Percentiles rank a stretch among this genome's conserved stretches.
These are phyloP conservation scores for Drosophila sp. DNA, from an alignment of 1,140 invertebrate species.

Conservation along the genomic window DNA sequence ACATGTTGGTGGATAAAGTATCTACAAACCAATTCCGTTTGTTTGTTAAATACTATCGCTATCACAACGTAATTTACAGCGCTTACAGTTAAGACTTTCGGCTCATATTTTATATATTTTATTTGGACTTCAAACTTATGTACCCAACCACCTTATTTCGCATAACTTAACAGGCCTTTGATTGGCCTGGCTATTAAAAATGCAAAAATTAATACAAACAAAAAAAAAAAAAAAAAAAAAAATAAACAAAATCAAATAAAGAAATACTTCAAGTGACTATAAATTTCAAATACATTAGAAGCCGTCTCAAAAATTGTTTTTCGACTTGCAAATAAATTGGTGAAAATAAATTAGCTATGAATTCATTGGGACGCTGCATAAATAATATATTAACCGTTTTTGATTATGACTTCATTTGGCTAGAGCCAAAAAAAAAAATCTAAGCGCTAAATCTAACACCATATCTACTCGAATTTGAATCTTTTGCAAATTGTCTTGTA, in stretches of 20 bases:
- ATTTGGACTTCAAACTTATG: conserved; percentile 58
- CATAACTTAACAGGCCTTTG: conserved; percentile 62
- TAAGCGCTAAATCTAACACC: conserved; percentile 36
- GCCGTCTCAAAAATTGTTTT: conserved; percentile 51
- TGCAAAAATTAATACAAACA: conserved; percentile 58
- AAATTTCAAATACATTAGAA: conserved; percentile 64
- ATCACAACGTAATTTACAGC: conserved; percentile 74
- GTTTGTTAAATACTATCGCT: conserved; percentile 52
- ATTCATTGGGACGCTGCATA: conserved; percentile 55
- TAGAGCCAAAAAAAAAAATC: conserved; percentile 18
- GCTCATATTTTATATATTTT: conserved; percentile 69
- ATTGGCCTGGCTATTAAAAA: conserved; percentile 55
- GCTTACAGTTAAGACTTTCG: conserved; percentile 70
- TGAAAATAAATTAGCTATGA: conserved; percentile 68
- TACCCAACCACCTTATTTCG: conserved; percentile 49
- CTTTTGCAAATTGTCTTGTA: conserved; percentile 59
- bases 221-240: conserved; percentile 22
- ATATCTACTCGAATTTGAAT: conserved; percentile 47
- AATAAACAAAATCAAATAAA: conserved; percentile 15
- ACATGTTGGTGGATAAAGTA: conserved; percentile 54
- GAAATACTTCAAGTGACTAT: conserved; percentile 25
- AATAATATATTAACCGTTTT: conserved; percentile 54
- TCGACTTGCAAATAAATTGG: conserved; percentile 43
- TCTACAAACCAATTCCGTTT: conserved; percentile 43
- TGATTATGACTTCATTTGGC: conserved; percentile 71